Percentiles rank a stretch among this genome's conserved stretches.
Conservation (phyloP, 2,888 invertebrate species). For the Macroteleia sp. region DNA sequence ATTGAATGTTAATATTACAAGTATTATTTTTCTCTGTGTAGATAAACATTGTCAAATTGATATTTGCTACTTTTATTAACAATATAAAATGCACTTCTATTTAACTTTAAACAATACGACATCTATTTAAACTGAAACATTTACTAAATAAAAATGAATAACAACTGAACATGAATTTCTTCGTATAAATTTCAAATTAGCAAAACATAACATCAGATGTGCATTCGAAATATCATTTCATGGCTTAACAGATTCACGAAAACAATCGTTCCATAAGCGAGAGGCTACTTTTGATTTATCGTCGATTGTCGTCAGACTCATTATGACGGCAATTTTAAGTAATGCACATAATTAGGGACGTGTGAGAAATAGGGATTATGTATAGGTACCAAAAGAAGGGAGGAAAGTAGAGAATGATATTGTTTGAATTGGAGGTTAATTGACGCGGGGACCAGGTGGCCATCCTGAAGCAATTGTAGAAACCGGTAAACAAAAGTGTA, state of each 20-base stretch:
- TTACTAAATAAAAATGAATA: too few relatives aligned
- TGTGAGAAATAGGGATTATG: slow-evolving; percentile 35
- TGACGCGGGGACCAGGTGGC: background rate
- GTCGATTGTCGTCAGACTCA: background rate
- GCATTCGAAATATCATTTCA: slow-evolving; percentile 29
- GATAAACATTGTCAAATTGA: too few relatives aligned
- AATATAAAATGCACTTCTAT: too few relatives aligned
- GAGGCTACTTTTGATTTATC: slow-evolving; percentile 29
- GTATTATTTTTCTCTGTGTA: too few relatives aligned
- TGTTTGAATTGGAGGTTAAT: slow-evolving; percentile 24
- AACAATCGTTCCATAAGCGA: slow-evolving; percentile 14
- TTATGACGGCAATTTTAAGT: slow-evolving; percentile 29
- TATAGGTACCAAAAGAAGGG: slow-evolving; percentile 5
- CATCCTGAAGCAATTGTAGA: background rate
- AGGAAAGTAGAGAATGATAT: background rate
- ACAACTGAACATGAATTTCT: background rate
- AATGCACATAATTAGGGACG: slow-evolving; percentile 34
- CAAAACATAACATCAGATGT: slow-evolving; percentile 5
- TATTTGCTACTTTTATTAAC: too few relatives aligned
- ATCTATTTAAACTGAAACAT: too few relatives aligned
- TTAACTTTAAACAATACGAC: too few relatives aligned
- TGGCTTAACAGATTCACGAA: background rate
- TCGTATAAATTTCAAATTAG: slow-evolving; percentile 10
- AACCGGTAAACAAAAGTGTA: slow-evolving; percentile 38
- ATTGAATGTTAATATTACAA: too few relatives aligned